Conservation (phyloP, 2,113 vertebrate species). For the Heloderma charlesbogerti region DNA sequence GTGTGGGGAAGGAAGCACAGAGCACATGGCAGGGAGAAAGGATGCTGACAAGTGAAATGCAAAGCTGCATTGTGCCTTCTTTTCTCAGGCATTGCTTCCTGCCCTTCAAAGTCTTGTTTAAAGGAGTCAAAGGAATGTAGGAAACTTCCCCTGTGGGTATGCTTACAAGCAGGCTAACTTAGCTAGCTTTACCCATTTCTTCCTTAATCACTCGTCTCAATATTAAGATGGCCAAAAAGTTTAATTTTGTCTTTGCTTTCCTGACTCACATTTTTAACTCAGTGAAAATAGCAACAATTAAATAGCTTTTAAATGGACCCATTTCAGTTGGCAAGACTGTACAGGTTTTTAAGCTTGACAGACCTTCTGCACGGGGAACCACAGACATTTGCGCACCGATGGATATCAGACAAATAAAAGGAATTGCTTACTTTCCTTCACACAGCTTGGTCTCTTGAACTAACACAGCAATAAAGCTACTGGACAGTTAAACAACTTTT, state of each 20-base stretch:
- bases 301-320: neutral
- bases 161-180: neutral
- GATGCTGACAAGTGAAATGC: neutral
- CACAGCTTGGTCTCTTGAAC: neutral
- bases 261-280: neutral
- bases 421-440: neutral
- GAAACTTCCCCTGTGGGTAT: neutral
- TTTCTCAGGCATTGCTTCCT: too few relatives aligned
- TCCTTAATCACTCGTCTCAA: neutral
- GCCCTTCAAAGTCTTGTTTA: neutral
- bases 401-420: neutral
- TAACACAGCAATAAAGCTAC: neutral
- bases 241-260: neutral
- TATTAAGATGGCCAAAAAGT: neutral
- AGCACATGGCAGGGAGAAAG: neutral
- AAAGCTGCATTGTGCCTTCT: neutral
- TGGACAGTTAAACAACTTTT: neutral
- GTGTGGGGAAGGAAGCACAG: neutral
- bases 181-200: neutral
- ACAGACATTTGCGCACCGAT: neutral
- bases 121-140: neutral
- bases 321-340: neutral
- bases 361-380: neutral
- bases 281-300: neutral
- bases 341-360: neutral